A percentile compares a stretch with the other conserved stretches of the same genome.
Evolutionary conservation across 1,140 invertebrate genomes (phyloP).

Genomic region (Calycopis cecrops): DNA sequence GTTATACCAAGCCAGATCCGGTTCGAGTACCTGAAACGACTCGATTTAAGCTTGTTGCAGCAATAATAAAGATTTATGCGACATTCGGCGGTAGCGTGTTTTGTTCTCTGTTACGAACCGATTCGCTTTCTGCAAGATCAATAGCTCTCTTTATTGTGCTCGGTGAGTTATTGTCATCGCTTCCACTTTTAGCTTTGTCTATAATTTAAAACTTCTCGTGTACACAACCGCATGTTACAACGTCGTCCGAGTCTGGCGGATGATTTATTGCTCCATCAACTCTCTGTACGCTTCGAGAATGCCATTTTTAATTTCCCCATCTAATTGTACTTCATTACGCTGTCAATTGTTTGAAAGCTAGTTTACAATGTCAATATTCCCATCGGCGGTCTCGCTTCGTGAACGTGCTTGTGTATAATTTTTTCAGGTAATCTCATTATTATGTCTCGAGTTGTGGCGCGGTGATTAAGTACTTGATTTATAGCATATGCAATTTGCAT

Average conservation of each 20-base stretch:
- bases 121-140: constrained; percentile 69
- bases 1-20: constrained; percentile 58
- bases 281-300: background rate
- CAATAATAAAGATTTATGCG: constrained; percentile 74
- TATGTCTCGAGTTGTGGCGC: constrained; percentile 48
- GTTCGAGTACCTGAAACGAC: constrained; percentile 65
- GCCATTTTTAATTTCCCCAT: constrained; percentile 1
- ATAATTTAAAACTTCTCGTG: constrained; percentile 35
- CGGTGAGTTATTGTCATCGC: constrained; percentile 58
- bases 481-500: constrained; percentile 71
- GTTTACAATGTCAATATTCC: constrained; percentile 31
- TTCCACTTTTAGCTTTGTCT: constrained; percentile 46
- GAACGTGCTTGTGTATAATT: constrained; percentile 44
- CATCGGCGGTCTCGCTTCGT: constrained; percentile 26
- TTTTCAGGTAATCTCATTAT: constrained; percentile 71
- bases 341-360: constrained; percentile 24
- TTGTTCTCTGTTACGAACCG: constrained; percentile 68
- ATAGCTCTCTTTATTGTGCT: constrained; percentile 66
- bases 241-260: background rate
- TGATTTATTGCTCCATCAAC: constrained; percentile 1
- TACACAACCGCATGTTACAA: background rate
- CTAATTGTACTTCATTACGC: constrained; percentile 10
- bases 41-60: constrained; percentile 67
- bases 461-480: constrained; percentile 72
- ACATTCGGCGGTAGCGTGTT: constrained; percentile 71